Percentiles rank a stretch among this genome's conserved stretches.
Conservation (phyloP, 2,888 invertebrate genomes). For the Caenorhabditis zanzibari region DNA sequence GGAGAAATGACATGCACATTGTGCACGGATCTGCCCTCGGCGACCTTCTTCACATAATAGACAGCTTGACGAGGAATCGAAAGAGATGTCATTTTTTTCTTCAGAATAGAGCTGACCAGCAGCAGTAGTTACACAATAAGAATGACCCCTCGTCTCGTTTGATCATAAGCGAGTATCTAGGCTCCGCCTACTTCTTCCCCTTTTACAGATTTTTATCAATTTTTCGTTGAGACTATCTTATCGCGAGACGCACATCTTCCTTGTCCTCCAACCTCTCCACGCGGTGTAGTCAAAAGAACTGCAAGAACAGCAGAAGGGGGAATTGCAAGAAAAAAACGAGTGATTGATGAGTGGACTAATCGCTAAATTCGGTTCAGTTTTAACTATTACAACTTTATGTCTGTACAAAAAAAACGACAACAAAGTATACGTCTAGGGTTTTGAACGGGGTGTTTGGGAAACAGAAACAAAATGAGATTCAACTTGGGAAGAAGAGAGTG, state of each 20-base stretch:
- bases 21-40: slow-evolving; percentile 33
- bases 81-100: slow-evolving; percentile 35
- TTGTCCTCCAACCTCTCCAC: slow-evolving; percentile 15
- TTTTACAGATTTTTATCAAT: slow-evolving; percentile 51
- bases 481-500: neutral
- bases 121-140: slow-evolving; percentile 6
- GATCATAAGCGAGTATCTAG: slow-evolving; percentile 1
- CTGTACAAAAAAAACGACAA: neutral
- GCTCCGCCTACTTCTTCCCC: slow-evolving; percentile 36
- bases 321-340: slow-evolving; percentile 8
- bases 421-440: neutral
- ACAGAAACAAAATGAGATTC: slow-evolving; percentile 4
- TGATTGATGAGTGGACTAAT: slow-evolving; percentile 55
- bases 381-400: slow-evolving; percentile 4
- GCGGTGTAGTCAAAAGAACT: slow-evolving; percentile 52
- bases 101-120: slow-evolving; percentile 47
- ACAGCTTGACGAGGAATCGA: slow-evolving; percentile 63
- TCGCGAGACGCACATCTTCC: slow-evolving; percentile 29
- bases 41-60: slow-evolving; percentile 50
- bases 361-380: slow-evolving; percentile 1
- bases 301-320: slow-evolving; percentile 15
- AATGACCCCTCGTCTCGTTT: neutral
- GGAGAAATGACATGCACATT: slow-evolving; percentile 65
- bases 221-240: slow-evolving; percentile 23
- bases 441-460: too few relatives aligned